Conservation (phyloP, 2,888 invertebrate species). For the Cheilosia urbana region DNA sequence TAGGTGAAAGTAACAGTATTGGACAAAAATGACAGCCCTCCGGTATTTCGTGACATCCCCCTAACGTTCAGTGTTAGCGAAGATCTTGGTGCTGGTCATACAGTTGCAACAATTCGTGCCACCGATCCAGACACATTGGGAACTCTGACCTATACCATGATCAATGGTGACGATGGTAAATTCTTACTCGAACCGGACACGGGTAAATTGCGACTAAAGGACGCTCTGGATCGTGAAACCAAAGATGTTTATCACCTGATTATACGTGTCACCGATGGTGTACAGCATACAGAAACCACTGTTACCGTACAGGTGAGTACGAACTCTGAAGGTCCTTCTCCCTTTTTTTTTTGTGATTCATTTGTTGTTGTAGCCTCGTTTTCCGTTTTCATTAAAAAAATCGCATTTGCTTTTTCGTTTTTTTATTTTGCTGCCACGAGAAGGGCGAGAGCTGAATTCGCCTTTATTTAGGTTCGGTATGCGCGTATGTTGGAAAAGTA, state of each 20-base stretch:
- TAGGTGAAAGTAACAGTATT: conserved; percentile 94
- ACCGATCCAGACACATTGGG: conserved; percentile 94
- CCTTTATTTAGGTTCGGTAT: conserved; percentile 42
- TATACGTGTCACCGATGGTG: conserved; percentile 94
- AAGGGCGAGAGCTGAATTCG: conserved; percentile 16
- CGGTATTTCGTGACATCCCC: conserved; percentile 91
- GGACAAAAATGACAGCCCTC: conserved; percentile 98
- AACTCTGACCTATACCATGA: conserved; percentile 89
- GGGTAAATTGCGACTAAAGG: conserved; percentile 90
- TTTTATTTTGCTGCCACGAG: neutral
- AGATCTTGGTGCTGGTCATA: conserved; percentile 92
- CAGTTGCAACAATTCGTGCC: conserved; percentile 90
- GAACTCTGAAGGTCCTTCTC: conserved; percentile 67
- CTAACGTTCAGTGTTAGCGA: conserved; percentile 91
- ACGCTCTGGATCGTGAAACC: conserved; percentile 93
- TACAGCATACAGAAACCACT: conserved; percentile 92
- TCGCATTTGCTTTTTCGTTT: neutral
- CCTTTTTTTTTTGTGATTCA: conserved; percentile 6
- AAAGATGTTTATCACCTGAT: conserved; percentile 90
- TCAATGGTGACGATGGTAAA: conserved; percentile 87
- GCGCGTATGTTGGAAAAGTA: conserved; percentile 49
- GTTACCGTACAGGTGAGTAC: conserved; percentile 90
- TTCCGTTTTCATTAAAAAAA: conserved; percentile 59
- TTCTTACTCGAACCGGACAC: conserved; percentile 89
- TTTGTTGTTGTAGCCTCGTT: conserved; percentile 28